These are phyloP conservation scores for Paracanthobrama guichenoti DNA, from an alignment of 2,113 vertebrate genomes.

Conservation along the genomic window DNA sequence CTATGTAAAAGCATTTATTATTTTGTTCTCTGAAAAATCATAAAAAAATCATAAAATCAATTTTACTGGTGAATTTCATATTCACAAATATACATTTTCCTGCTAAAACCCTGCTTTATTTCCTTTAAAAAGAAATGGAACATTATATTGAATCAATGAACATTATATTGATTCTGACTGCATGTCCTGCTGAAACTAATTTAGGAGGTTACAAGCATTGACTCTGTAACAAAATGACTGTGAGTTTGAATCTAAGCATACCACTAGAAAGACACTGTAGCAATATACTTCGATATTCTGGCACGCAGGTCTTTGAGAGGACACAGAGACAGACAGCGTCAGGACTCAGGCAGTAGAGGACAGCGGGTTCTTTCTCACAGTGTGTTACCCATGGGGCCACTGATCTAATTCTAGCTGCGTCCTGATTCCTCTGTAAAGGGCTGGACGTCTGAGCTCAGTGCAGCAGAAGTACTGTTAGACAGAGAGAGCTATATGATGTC, in stretches of 20 bases:
- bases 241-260: slow-evolving; percentile 6
- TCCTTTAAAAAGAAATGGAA: not conserved
- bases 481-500: slow-evolving; percentile 12
- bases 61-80: not conserved
- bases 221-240: not conserved
- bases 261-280: slow-evolving; percentile 15
- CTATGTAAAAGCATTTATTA: not conserved
- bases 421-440: slow-evolving; percentile 27
- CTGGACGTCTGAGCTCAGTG: slow-evolving; percentile 16
- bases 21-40: not conserved
- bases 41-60: not conserved
- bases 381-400: slow-evolving; percentile 21
- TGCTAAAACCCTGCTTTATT: not conserved
- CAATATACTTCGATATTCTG: slow-evolving; percentile 28
- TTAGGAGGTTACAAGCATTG: not conserved
- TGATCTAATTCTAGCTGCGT: slow-evolving; percentile 46
- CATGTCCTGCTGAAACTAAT: not conserved
- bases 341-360: slow-evolving; percentile 41
- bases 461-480: not conserved
- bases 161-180: not conserved
- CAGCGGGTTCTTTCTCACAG: slow-evolving; percentile 41
- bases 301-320: slow-evolving; percentile 17
- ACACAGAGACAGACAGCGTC: not conserved
- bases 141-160: not conserved
- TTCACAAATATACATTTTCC: not conserved